Evolutionary conservation across 2,888 invertebrate genomes (phyloP).

Genomic region (Drosophila merina): DNA sequence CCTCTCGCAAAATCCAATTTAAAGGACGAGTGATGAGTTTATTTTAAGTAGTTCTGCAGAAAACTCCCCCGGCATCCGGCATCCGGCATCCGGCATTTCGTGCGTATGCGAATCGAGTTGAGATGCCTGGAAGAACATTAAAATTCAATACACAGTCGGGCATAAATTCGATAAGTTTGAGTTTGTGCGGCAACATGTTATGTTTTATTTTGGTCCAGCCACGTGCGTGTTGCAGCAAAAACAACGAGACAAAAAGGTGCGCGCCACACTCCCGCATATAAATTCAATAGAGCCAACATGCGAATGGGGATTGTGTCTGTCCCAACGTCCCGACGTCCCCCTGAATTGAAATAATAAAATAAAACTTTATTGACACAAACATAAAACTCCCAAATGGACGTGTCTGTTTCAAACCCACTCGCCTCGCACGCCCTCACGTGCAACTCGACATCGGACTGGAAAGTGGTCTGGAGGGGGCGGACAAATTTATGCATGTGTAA

Average conservation of each 20-base stretch:
- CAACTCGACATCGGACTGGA: conserved; percentile 5
- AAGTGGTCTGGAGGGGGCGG: not conserved
- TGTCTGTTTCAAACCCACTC: conserved; percentile 10
- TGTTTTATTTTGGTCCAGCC: conserved; percentile 69
- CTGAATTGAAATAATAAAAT: conserved; percentile 68
- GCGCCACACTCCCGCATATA: conserved; percentile 43
- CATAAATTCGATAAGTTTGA: conserved; percentile 77
- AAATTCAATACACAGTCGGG: conserved; percentile 76
- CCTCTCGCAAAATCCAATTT: conserved; percentile 65
- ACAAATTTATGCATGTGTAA: conserved; percentile 69
- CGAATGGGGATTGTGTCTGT: conserved; percentile 21
- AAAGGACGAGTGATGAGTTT: conserved; percentile 58
- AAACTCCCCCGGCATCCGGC: conserved; percentile 65
- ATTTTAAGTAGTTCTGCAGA: conserved; percentile 72
- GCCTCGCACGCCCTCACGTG: conserved; percentile 14
- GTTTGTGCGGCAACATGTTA: conserved; percentile 71
- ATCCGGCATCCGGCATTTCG: no score
- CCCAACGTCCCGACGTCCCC: not conserved
- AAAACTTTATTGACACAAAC: conserved; percentile 77
- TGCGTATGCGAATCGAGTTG: conserved; percentile 39
- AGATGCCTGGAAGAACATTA: conserved; percentile 58
- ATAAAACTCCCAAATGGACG: conserved; percentile 68
- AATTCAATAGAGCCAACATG: conserved; percentile 72
- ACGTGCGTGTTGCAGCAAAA: conserved; percentile 50
- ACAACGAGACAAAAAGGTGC: not conserved